A percentile compares a stretch with the other conserved stretches of the same genome.
Conservation (phyloP, 1,140 invertebrate genomes). For the Drosophila ambigua region DNA sequence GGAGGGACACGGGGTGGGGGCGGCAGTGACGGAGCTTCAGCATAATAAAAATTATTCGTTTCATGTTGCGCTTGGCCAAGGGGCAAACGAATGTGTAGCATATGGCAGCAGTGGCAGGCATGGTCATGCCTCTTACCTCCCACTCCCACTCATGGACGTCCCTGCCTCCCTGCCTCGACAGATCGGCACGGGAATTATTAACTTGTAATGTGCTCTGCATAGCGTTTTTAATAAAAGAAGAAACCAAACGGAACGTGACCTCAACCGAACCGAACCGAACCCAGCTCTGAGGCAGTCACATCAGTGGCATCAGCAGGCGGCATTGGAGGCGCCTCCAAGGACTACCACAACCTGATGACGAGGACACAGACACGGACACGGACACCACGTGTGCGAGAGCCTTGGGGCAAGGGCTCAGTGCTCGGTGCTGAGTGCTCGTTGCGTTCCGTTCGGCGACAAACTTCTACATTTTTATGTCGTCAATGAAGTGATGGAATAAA, state of each 20-base stretch:
- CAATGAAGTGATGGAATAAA: conserved; percentile 77
- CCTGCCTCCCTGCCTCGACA: conserved; percentile 14
- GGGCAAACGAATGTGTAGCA: conserved; percentile 66
- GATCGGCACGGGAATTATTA: conserved; percentile 77
- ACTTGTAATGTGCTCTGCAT: conserved; percentile 82
- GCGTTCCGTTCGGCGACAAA: conserved; percentile 17
- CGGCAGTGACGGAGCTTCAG: conserved; percentile 28
- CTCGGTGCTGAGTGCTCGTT: not conserved
- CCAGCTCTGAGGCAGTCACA: conserved; percentile 31
- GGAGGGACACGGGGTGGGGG: too few species aligned
- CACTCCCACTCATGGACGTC: conserved; percentile 4
- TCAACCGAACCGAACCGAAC: conserved; percentile 5
- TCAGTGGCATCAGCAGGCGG: conserved; percentile 5
- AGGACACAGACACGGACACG: conserved; percentile 16
- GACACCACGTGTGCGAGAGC: conserved; percentile 68
- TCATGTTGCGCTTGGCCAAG: conserved; percentile 70
- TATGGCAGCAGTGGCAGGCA: conserved; percentile 58
- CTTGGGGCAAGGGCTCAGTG: conserved; percentile 44
- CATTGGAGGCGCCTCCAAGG: conserved; percentile 5
- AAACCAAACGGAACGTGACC: conserved; percentile 73
- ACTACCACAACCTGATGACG: conserved; percentile 65
- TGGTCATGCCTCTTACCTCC: conserved; percentile 23
- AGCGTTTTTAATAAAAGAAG: conserved; percentile 80
- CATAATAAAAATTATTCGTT: conserved; percentile 81
- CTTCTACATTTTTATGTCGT: conserved; percentile 80